Evolutionary conservation across 30 jellyfish, hydroid and myxozoan species (phyloP).

Genomic region (Catostylus mosaicus): DNA sequence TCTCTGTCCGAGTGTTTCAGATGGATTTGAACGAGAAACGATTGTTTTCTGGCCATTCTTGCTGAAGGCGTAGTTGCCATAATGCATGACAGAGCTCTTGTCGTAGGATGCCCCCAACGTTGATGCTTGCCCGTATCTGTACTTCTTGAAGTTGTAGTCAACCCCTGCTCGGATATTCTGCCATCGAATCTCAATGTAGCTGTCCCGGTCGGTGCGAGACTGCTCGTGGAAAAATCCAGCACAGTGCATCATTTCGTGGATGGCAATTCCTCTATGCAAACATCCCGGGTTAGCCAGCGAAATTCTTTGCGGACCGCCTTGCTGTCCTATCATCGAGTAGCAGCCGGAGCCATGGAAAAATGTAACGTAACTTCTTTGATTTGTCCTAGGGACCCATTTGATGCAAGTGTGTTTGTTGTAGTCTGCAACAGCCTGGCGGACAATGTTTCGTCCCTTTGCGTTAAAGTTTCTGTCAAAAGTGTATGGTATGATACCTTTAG

Average conservation of each 20-base stretch:
- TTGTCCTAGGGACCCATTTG: conserved; percentile 76
- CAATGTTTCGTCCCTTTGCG: conserved; percentile 39
- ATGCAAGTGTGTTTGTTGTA: conserved; percentile 73
- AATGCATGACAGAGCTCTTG: conserved; percentile 85
- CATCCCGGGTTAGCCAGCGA: conserved; percentile 88
- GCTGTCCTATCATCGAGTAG: conserved; percentile 87
- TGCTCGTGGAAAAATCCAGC: conserved; percentile 76
- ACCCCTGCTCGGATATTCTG: conserved; percentile 34
- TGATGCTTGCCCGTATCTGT: conserved; percentile 87
- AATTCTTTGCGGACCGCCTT: conserved; percentile 85
- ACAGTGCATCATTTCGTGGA: conserved; percentile 94
- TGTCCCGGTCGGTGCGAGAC: conserved; percentile 58
- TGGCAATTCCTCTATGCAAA: conserved; percentile 73
- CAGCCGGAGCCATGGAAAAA: conserved; percentile 90
- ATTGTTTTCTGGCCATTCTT: conserved; percentile 82
- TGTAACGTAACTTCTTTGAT: conserved; percentile 64
- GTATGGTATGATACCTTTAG: conserved; percentile 78
- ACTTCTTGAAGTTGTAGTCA: conserved; percentile 79
- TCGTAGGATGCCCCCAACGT: conserved; percentile 87
- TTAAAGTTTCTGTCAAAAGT: conserved; percentile 38
- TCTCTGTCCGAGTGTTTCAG: conserved; percentile 88
- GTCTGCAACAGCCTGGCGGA: conserved; percentile 81
- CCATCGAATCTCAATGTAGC: conserved; percentile 21
- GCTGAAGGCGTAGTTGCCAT: conserved; percentile 96
- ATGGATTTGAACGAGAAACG: conserved; percentile 65